phyloP scores from a whole-genome alignment of 2,888 invertebrate species.

The Hoplodrina blanda region DNA sequence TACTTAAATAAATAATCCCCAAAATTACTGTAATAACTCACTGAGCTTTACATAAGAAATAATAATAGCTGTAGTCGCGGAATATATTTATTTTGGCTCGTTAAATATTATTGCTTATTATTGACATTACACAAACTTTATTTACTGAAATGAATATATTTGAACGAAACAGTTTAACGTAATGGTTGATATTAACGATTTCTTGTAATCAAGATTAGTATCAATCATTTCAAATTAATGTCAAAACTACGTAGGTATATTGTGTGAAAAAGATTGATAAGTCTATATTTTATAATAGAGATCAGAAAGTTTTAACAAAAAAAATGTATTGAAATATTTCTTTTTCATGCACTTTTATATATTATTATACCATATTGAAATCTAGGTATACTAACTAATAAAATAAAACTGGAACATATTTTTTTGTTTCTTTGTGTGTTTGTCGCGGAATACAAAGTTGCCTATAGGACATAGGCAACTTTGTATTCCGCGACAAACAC shows the following conservation, averaged over 20 bases:
- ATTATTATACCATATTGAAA: too few species aligned
- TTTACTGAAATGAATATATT: neutral
- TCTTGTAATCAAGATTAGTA: neutral
- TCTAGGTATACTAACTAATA: too few species aligned
- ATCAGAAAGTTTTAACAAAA: too few species aligned
- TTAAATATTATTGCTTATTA: constrained; percentile 5
- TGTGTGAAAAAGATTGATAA: neutral
- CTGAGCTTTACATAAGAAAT: neutral
- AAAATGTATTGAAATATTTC: too few species aligned
- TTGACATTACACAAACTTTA: neutral
- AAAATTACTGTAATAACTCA: neutral
- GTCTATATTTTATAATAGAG: neutral
- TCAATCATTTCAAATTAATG: neutral
- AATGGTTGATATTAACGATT: neutral
- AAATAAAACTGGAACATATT: too few species aligned
- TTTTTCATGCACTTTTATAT: neutral
- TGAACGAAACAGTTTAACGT: neutral
- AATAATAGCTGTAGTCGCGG: neutral
- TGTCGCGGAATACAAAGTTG: too few species aligned
- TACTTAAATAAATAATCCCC: neutral
- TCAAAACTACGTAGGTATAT: too few species aligned
- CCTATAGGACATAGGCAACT: too few species aligned
- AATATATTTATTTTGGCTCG: constrained; percentile 13
- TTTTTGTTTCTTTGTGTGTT: too few species aligned
- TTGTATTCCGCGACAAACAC: too few species aligned